These are phyloP conservation scores for Emydocephalus ijimae DNA, from an alignment of 2,113 vertebrate genomes.

Conservation along the genomic window DNA sequence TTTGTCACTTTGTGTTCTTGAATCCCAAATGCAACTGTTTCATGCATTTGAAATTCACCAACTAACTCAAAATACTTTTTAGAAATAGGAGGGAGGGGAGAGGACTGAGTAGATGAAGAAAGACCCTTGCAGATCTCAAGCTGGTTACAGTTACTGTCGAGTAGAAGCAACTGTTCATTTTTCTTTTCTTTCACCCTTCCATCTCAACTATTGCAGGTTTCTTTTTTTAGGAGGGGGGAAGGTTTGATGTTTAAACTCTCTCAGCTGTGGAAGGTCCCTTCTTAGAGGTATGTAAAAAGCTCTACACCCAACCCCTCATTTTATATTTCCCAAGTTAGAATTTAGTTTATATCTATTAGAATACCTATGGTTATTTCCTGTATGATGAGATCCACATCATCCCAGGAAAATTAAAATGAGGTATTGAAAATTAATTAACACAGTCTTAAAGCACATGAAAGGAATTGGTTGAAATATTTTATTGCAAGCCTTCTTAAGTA, in stretches of 20 bases:
- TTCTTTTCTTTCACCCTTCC: not conserved
- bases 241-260: not conserved
- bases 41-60: slow-evolving; percentile 41
- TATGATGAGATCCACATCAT: not conserved
- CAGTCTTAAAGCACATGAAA: not conserved
- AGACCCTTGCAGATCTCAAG: not conserved
- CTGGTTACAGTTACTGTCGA: not conserved
- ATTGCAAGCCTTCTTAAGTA: not conserved
- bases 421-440: not conserved
- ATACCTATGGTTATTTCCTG: not conserved
- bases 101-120: not conserved
- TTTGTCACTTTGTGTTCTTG: slow-evolving; percentile 54
- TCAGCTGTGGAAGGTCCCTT: not conserved
- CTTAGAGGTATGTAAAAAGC: not conserved
- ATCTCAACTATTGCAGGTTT: not conserved
- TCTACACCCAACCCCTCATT: not conserved
- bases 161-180: not conserved
- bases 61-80: slow-evolving; percentile 7
- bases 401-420: not conserved
- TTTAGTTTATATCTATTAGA: not conserved
- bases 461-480: not conserved
- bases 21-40: slow-evolving; percentile 43
- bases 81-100: not conserved
- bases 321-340: not conserved
- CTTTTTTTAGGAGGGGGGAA: not conserved